These are phyloP conservation scores for Paracentrotus lividus DNA, from an alignment of 53 echinoderm and acorn worm species.

Conservation along the genomic window DNA sequence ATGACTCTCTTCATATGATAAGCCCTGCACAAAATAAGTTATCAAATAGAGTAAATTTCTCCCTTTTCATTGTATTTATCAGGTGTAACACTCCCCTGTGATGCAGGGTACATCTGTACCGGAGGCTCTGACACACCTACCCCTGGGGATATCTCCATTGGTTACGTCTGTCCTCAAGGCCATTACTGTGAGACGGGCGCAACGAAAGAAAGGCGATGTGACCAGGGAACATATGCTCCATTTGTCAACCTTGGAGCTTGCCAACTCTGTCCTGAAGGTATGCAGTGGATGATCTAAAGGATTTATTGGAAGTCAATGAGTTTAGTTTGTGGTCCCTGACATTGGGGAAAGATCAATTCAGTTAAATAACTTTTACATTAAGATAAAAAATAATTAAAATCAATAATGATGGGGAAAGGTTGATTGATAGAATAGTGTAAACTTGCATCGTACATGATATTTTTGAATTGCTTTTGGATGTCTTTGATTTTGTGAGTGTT, in stretches of 20 bases:
- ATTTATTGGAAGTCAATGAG: neutral
- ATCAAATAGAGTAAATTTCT: neutral
- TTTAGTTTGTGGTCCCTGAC: no score
- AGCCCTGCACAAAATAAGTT: no score
- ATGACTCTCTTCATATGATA: no score
- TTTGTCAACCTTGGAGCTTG: constrained; percentile 81
- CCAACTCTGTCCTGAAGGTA: constrained; percentile 85
- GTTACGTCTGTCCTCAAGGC: constrained; percentile 94
- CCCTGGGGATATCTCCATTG: constrained; percentile 81
- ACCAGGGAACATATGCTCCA: constrained; percentile 94
- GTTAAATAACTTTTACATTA: no score
- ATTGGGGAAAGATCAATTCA: no score
- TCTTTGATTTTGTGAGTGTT: no score
- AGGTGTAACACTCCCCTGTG: constrained; percentile 81
- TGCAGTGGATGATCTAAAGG: neutral
- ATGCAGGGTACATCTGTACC: constrained; percentile 92
- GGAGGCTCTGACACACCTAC: constrained; percentile 90
- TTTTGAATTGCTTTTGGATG: no score
- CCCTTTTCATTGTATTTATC: neutral
- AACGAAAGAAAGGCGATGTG: constrained; percentile 79
- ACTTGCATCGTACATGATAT: no score
- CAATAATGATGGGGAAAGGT: no score
- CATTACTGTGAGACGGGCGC: constrained; percentile 91
- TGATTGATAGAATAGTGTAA: no score
- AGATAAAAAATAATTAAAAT: no score